Evolutionary conservation across 2,113 vertebrate genomes (phyloP).

Genomic region (Crocuta crocuta): DNA sequence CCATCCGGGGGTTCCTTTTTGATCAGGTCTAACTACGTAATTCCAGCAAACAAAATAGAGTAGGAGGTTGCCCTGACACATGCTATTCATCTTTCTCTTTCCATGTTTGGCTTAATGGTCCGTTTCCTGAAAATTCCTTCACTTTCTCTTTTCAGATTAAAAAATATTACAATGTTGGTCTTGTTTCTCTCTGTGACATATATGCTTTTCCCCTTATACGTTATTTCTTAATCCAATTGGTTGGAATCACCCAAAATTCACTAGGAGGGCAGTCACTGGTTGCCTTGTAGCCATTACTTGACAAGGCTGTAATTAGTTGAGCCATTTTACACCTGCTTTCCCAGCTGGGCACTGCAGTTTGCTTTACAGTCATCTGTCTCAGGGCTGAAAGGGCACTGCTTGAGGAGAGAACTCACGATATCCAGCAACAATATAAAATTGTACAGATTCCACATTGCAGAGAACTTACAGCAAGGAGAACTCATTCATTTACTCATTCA

Average conservation of each 20-base stretch:
- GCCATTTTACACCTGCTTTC: constrained; percentile 76
- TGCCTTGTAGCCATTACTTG: constrained; percentile 50
- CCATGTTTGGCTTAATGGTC: neutral
- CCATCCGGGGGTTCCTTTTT: neutral
- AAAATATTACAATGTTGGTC: neutral
- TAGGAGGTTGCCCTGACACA: neutral
- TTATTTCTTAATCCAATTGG: constrained; percentile 64
- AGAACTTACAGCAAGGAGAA: constrained; percentile 10
- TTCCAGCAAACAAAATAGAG: neutral
- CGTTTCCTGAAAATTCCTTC: neutral
- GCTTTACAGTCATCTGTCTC: constrained; percentile 69
- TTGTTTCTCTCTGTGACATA: constrained; percentile 8
- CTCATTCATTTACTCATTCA: neutral
- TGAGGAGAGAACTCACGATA: neutral
- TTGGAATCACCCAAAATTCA: constrained; percentile 51
- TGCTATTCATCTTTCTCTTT: neutral
- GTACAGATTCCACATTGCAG: neutral
- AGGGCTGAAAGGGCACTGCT: constrained; percentile 60
- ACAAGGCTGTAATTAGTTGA: constrained; percentile 75
- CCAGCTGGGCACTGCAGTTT: constrained; percentile 66
- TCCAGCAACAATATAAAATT: neutral
- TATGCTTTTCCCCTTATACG: neutral
- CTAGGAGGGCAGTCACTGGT: constrained; percentile 25
- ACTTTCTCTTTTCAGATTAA: neutral
- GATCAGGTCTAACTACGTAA: neutral